A percentile compares a stretch with the other conserved stretches of the same genome.
These are phyloP conservation scores for Marronus borbonicus DNA, from an alignment of 2,888 invertebrate species.

Conservation along the genomic window DNA sequence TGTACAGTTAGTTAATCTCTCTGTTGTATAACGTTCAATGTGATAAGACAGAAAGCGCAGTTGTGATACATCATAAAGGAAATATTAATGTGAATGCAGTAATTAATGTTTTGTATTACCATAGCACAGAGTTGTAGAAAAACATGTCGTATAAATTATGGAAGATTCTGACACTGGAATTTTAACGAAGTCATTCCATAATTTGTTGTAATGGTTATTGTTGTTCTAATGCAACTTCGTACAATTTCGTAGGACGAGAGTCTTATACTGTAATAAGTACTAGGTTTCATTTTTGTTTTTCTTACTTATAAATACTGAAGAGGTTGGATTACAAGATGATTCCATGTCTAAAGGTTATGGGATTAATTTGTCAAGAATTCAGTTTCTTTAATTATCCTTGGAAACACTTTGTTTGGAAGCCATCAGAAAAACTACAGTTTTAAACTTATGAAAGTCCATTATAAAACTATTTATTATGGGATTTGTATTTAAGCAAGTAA, in stretches of 20 bases:
- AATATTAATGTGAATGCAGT: conserved; percentile 56
- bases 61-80: conserved; percentile 51
- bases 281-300: conserved; percentile 7
- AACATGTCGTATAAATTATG: conserved; percentile 64
- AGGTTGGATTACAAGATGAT: not conserved
- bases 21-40: conserved; percentile 34
- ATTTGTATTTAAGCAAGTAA: no score
- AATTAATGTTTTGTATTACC: conserved; percentile 59
- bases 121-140: conserved; percentile 56
- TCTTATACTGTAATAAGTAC: conserved; percentile 4
- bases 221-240: conserved; percentile 63
- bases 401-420: not conserved
- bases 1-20: conserved; percentile 46
- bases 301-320: not conserved
- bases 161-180: conserved; percentile 65
- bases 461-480: no score
- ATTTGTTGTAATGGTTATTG: conserved; percentile 67
- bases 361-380: conserved; percentile 24
- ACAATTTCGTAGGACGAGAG: conserved; percentile 43
- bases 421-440: not conserved
- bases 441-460: no score
- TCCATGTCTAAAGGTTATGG: not conserved
- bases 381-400: not conserved
- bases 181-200: conserved; percentile 67
- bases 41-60: conserved; percentile 17